These are phyloP conservation scores for Holothuria leucospilota DNA, from an alignment of 53 echinoderm and acorn worm genomes.

Conservation along the genomic window DNA sequence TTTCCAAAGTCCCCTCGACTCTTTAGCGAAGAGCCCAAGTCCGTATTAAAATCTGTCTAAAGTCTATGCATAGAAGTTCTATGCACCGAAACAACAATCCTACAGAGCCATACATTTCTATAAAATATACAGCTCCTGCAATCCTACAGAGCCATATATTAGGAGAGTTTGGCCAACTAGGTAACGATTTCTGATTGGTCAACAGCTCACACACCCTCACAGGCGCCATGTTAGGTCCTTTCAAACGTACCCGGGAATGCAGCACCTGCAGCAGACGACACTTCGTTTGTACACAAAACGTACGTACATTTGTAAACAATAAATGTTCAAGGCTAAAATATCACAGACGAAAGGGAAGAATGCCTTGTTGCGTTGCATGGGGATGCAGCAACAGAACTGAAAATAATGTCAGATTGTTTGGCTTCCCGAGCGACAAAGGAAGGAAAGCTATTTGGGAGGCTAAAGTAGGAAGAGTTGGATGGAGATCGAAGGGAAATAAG, in stretches of 20 bases:
- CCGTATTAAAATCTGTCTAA: too few relatives aligned
- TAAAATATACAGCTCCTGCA: too few relatives aligned
- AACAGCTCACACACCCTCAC: not conserved
- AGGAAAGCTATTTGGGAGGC: slow-evolving; percentile 61
- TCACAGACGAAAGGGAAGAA: not conserved
- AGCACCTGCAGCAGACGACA: not conserved
- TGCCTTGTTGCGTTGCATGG: slow-evolving; percentile 38
- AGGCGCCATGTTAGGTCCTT: slow-evolving; percentile 20
- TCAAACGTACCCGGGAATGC: too few relatives aligned
- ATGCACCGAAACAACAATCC: too few relatives aligned
- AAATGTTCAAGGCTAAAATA: too few relatives aligned
- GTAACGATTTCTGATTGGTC: slow-evolving; percentile 16
- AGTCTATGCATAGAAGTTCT: too few relatives aligned
- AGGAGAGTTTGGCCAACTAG: not conserved
- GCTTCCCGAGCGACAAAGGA: slow-evolving; percentile 49
- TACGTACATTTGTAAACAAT: too few relatives aligned
- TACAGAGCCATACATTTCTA: too few relatives aligned
- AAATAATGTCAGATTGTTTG: slow-evolving; percentile 47
- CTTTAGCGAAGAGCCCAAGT: too few relatives aligned
- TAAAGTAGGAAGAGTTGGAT: slow-evolving; percentile 43
- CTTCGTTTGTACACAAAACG: not conserved
- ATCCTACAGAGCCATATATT: too few relatives aligned
- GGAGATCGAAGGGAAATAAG: slow-evolving; percentile 26
- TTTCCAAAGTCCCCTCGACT: too few relatives aligned
- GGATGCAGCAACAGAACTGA: slow-evolving; percentile 58